Conservation (phyloP, 2,797 vertebrate species). For the Microctenopoma steveboyesi region DNA sequence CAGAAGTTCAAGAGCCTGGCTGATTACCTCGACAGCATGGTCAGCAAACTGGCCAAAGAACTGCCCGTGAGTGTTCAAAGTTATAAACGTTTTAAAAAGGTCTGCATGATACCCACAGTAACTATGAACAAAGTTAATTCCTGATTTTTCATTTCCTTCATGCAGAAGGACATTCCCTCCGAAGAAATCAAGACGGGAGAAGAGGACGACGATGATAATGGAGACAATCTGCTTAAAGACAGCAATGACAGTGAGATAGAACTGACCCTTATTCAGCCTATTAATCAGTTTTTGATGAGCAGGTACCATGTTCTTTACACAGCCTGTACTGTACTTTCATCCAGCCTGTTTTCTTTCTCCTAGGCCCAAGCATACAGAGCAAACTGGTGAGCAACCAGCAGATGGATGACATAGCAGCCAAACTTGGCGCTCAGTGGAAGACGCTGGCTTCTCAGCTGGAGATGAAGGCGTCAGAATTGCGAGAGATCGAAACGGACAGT, state of each 20-base stretch:
- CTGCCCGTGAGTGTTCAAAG: slow-evolving; percentile 87
- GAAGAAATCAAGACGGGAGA: slow-evolving; percentile 99
- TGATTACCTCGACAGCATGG: slow-evolving; percentile 98
- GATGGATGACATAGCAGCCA: slow-evolving; percentile 90
- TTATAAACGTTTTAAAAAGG: not conserved
- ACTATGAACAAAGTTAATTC: not conserved
- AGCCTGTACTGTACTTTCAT: not conserved
- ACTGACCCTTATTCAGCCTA: not conserved
- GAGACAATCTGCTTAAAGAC: slow-evolving; percentile 97
- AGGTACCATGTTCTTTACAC: no score
- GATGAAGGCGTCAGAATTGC: slow-evolving; percentile 91
- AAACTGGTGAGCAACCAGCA: slow-evolving; percentile 92
- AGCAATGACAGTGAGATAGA: slow-evolving; percentile 94
- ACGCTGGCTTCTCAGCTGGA: slow-evolving; percentile 90
- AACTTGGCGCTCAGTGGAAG: slow-evolving; percentile 92
- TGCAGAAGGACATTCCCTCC: slow-evolving; percentile 91
- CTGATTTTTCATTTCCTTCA: not conserved
- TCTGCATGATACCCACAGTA: not conserved
- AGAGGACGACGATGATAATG: slow-evolving; percentile 97
- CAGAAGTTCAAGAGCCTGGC: slow-evolving; percentile 98
- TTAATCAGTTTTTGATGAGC: no score
- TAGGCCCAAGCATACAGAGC: slow-evolving; percentile 93
- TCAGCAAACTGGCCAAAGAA: slow-evolving; percentile 98
- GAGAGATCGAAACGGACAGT: slow-evolving; percentile 93
- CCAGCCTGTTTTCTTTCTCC: not conserved